phyloP scores from a whole-genome alignment of 2,888 invertebrate species.

The Idaea biselata region DNA sequence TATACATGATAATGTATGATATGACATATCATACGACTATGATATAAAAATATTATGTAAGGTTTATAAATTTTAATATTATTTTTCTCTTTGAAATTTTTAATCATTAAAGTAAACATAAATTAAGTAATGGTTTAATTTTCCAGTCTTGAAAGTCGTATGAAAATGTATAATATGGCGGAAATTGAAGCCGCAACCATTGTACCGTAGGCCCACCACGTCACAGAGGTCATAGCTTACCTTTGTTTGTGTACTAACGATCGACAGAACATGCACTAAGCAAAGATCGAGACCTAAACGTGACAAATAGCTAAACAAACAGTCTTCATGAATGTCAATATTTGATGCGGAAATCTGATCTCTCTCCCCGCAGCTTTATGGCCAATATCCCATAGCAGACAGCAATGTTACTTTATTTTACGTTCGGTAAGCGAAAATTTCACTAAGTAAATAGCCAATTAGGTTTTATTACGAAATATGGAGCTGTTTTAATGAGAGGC shows the following conservation, averaged over 20 bases:
- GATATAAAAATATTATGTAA: too few relatives aligned
- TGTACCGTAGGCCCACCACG: not conserved
- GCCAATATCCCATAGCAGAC: not conserved
- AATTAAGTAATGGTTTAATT: too few relatives aligned
- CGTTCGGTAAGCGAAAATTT: not conserved
- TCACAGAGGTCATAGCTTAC: not conserved
- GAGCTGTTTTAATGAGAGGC: conserved; percentile 11
- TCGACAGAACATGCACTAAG: conserved; percentile 4
- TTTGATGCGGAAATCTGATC: conserved; percentile 13
- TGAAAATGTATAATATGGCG: too few relatives aligned
- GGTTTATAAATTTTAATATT: too few relatives aligned
- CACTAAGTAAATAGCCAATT: conserved; percentile 8
- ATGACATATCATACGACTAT: too few relatives aligned
- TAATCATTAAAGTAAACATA: too few relatives aligned
- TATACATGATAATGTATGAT: too few relatives aligned
- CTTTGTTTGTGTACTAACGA: not conserved
- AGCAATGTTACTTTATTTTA: not conserved
- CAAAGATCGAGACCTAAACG: conserved; percentile 20
- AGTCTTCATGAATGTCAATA: conserved; percentile 12
- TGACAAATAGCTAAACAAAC: conserved; percentile 21
- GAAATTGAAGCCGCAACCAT: not conserved
- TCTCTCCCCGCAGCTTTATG: not conserved
- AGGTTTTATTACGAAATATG: conserved; percentile 15
- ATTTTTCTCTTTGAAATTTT: too few relatives aligned
- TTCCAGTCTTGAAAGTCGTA: too few relatives aligned